Percentiles rank a stretch among this genome's conserved stretches.
phyloP scores from a whole-genome alignment of 2,797 vertebrate genomes.

The Poeciliopsis presidionis region DNA sequence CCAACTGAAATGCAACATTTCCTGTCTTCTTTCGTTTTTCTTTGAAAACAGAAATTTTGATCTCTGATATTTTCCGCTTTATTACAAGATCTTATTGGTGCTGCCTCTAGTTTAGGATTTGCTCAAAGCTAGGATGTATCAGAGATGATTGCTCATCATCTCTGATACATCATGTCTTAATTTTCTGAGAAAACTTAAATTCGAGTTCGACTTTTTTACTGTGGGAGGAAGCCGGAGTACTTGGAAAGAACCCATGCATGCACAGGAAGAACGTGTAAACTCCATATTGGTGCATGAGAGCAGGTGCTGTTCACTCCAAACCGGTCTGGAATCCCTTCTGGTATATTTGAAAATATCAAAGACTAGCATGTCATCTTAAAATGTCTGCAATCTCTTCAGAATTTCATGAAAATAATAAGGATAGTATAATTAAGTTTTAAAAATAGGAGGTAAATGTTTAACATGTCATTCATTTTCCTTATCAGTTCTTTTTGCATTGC shows the following conservation, averaged over 20 bases:
- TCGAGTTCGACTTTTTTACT: neutral
- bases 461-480: neutral
- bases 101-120: neutral
- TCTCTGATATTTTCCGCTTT: neutral
- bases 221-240: no score
- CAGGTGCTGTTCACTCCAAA: neutral
- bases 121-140: neutral
- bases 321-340: neutral
- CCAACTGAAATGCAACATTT: neutral
- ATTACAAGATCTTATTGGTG: neutral
- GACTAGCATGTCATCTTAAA: neutral
- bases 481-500: neutral
- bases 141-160: neutral
- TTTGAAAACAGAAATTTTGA: neutral
- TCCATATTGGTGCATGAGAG: neutral
- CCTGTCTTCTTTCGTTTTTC: neutral
- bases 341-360: neutral
- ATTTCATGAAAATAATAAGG: neutral
- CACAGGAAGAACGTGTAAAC: no score
- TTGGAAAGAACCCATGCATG: no score
- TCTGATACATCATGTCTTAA: neutral
- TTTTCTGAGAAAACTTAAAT: neutral
- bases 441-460: neutral
- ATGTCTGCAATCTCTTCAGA: neutral
- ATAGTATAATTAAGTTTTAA: neutral